Percentiles rank a stretch among this genome's conserved stretches.
These are phyloP conservation scores for Haemorhous mexicanus DNA, from an alignment of 2,113 vertebrate genomes.

Conservation along the genomic window DNA sequence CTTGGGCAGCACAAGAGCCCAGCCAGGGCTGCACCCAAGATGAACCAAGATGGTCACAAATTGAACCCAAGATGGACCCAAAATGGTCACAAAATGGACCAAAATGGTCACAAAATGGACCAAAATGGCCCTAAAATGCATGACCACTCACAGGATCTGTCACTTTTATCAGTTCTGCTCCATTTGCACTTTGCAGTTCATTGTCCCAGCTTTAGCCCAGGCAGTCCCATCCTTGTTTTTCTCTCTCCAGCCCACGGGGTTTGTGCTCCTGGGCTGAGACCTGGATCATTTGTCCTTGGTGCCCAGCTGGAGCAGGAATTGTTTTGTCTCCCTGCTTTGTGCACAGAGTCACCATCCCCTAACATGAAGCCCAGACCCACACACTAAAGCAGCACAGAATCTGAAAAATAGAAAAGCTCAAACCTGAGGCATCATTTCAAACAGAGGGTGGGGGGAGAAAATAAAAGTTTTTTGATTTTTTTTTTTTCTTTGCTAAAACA, in stretches of 20 bases:
- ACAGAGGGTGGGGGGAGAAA: accelerated
- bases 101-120: no score
- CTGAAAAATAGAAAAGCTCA: not conserved
- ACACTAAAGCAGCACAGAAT: not conserved
- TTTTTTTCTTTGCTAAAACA: not conserved
- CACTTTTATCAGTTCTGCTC: not conserved
- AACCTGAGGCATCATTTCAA: not conserved
- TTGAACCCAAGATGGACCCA: not conserved
- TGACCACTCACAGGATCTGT: accelerated
- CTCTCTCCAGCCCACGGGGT: not conserved
- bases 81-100: not conserved
- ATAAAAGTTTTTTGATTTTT: not conserved
- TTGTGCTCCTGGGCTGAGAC: not conserved
- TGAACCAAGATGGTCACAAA: not conserved
- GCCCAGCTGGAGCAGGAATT: no score
- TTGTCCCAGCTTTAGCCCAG: not conserved
- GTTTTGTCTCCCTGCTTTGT: no score
- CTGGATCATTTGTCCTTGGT: not conserved
- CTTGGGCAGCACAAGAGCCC: not conserved
- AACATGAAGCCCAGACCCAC: not conserved
- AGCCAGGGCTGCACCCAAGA: not conserved
- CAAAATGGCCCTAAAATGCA: no score
- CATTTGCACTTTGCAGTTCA: not conserved
- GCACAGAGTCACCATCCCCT: no score
- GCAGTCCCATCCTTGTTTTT: not conserved